Conservation (phyloP, 2,888 invertebrate species). For the Erebia epiphron region DNA sequence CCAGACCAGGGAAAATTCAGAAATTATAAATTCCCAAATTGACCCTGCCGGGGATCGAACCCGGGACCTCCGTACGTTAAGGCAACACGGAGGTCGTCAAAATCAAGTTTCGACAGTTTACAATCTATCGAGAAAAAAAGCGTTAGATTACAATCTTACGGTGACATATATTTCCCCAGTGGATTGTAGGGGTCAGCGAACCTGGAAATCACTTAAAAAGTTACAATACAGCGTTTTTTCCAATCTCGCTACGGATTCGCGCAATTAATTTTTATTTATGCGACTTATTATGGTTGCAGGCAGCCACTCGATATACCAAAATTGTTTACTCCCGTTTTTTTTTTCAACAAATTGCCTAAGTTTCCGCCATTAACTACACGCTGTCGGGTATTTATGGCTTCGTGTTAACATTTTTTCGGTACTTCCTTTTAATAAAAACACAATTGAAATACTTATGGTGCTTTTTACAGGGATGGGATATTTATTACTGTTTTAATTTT, state of each 20-base stretch:
- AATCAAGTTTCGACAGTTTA: too few relatives aligned
- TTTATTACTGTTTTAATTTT: background rate
- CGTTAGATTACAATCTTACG: too few relatives aligned
- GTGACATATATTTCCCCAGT: background rate
- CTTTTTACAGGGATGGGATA: background rate
- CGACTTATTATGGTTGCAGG: conserved; percentile 19
- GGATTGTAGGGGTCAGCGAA: background rate
- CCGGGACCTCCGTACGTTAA: too few relatives aligned
- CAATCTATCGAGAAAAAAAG: too few relatives aligned
- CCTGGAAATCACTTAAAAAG: background rate
- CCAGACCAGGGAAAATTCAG: too few relatives aligned
- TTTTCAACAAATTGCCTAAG: conserved; percentile 38
- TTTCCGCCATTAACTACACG: conserved; percentile 38
- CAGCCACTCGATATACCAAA: conserved; percentile 28
- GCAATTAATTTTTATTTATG: conserved; percentile 26
- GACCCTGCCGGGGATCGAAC: too few relatives aligned
- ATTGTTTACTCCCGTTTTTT: conserved; percentile 31
- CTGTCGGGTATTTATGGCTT: conserved; percentile 38
- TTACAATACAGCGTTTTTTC: background rate
- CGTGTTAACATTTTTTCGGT: conserved; percentile 28
- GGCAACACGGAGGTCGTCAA: too few relatives aligned
- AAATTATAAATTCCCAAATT: too few relatives aligned
- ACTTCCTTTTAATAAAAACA: conserved; percentile 23
- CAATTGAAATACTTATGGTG: conserved; percentile 21
- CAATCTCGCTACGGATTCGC: conserved; percentile 4